Conservation (phyloP, 2,113 vertebrate genomes). For the Actenoides hombroni region DNA sequence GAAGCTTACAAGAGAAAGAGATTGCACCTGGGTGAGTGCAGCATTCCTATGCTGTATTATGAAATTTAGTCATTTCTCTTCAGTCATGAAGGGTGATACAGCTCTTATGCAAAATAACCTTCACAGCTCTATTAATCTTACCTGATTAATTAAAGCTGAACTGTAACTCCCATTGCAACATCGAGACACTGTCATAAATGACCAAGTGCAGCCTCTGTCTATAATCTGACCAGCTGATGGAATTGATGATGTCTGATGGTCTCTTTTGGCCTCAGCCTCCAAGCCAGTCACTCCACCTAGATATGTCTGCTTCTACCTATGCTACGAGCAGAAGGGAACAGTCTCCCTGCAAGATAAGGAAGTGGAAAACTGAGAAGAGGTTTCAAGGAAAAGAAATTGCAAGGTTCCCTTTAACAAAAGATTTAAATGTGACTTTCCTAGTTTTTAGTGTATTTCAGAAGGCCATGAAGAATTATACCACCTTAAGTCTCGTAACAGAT, state of each 20-base stretch:
- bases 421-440: neutral
- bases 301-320: neutral
- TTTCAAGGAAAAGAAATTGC: neutral
- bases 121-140: neutral
- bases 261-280: neutral
- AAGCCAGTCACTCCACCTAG: neutral
- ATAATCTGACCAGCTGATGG: neutral
- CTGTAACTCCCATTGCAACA: neutral
- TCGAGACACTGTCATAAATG: neutral
- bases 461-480: neutral
- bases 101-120: neutral
- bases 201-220: rapidly evolving
- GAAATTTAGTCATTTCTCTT: neutral
- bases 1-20: neutral
- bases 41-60: neutral
- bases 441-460: neutral
- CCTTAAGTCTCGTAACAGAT: neutral
- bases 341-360: neutral
- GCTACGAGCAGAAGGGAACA: neutral
- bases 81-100: neutral
- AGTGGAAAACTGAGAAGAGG: neutral
- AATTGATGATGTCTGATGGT: neutral
- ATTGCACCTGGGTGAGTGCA: neutral
- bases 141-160: neutral
- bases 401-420: neutral